These are phyloP conservation scores for Drosophila testacea DNA, from an alignment of 2,888 invertebrate genomes.

Conservation along the genomic window DNA sequence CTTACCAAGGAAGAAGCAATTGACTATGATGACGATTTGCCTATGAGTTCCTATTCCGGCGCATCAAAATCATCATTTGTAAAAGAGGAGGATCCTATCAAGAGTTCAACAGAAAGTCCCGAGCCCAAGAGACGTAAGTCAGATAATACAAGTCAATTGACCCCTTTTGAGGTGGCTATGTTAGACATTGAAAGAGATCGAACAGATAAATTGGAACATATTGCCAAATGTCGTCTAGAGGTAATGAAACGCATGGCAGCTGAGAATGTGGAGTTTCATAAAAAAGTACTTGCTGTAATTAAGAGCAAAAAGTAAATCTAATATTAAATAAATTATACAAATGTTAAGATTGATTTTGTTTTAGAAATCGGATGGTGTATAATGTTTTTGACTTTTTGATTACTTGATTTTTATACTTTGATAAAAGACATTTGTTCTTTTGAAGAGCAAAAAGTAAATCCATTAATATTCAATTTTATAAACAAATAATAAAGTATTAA, in stretches of 20 bases:
- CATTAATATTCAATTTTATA: no score
- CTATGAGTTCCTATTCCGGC: not conserved
- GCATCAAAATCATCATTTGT: not conserved
- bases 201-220: slow-evolving; percentile 1
- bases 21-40: not conserved
- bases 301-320: not conserved
- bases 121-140: not conserved
- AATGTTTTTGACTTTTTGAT: no score
- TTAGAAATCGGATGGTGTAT: no score
- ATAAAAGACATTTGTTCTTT: no score
- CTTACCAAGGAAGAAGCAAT: not conserved
- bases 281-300: slow-evolving; percentile 10
- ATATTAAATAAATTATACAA: not conserved
- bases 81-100: not conserved
- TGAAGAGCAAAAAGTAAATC: no score
- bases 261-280: slow-evolving; percentile 16
- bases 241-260: slow-evolving; percentile 18
- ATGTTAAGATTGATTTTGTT: no score
- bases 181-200: slow-evolving; percentile 17
- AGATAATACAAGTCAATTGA: not conserved
- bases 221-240: slow-evolving; percentile 13
- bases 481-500: no score
- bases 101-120: not conserved
- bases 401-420: no score
- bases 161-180: slow-evolving; percentile 20